Percentiles rank a stretch among this genome's conserved stretches.
These are phyloP conservation scores for Lathamus discolor DNA, from an alignment of 2,113 vertebrate genomes.

Conservation along the genomic window DNA sequence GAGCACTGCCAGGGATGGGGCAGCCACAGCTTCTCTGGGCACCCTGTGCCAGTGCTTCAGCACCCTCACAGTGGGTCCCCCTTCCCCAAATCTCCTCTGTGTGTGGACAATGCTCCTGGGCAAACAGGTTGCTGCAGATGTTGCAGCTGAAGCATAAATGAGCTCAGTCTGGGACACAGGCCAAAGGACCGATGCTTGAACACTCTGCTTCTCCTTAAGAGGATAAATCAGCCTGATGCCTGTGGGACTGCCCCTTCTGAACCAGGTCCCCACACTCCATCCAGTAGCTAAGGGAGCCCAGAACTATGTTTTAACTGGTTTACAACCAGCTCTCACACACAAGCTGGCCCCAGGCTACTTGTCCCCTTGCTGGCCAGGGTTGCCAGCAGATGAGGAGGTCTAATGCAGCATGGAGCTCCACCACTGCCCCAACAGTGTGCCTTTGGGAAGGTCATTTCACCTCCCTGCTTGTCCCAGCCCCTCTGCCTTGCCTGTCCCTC, in stretches of 20 bases:
- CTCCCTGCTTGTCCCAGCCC: neutral
- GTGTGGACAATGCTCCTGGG: accelerated
- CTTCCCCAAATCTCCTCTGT: neutral
- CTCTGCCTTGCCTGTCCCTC: neutral
- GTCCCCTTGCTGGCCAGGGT: neutral
- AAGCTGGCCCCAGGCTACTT: accelerated
- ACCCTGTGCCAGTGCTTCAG: neutral
- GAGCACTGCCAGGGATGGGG: neutral
- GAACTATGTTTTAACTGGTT: accelerated
- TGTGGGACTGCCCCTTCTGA: neutral
- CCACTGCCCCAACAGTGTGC: neutral
- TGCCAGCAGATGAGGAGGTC: neutral
- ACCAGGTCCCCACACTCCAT: accelerated
- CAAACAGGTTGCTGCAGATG: neutral
- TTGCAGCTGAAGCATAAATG: neutral
- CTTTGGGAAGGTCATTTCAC: neutral
- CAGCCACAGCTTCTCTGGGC: neutral
- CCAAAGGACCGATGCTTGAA: accelerated
- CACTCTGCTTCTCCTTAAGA: neutral
- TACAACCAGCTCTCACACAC: accelerated
- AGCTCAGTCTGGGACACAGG: neutral
- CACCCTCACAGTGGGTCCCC: neutral
- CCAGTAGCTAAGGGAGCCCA: neutral
- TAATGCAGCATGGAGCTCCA: accelerated
- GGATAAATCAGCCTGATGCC: neutral